Percentiles rank a stretch among this genome's conserved stretches.
Conservation (phyloP, 2,797 vertebrate species). For the Craterocephalus amniculus region DNA sequence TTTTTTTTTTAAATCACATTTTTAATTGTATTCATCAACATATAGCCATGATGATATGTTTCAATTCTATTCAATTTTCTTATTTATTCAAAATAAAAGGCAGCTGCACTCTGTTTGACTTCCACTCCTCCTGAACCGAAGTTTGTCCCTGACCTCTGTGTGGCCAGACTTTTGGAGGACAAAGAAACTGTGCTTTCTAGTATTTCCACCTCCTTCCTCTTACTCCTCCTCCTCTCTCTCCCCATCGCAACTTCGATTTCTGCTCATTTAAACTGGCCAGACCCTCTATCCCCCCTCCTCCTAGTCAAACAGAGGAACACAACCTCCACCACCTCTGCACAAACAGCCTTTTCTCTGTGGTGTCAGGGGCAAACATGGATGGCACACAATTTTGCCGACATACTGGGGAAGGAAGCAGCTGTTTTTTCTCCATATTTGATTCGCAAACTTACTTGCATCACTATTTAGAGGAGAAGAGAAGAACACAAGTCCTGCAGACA, state of each 20-base stretch:
- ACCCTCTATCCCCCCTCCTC: slow-evolving; percentile 26
- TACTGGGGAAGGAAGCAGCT: not conserved
- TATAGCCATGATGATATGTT: not conserved
- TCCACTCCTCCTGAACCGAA: slow-evolving; percentile 27
- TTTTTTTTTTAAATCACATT: not conserved
- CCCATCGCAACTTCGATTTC: slow-evolving; percentile 23
- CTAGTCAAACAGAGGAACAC: not conserved
- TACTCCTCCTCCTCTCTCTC: not conserved
- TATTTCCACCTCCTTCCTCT: slow-evolving; percentile 26
- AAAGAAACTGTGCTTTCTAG: slow-evolving; percentile 65
- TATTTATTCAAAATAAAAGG: not conserved
- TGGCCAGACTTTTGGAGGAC: slow-evolving; percentile 55
- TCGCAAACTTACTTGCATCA: not conserved
- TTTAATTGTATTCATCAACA: not conserved
- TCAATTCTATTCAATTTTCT: not conserved
- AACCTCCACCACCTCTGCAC: not conserved
- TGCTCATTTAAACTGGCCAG: slow-evolving; percentile 61
- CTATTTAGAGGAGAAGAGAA: too few relatives aligned
- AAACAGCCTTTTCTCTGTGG: not conserved
- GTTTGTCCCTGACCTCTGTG: slow-evolving; percentile 43
- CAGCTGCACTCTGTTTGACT: slow-evolving; percentile 7
- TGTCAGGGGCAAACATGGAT: not conserved
- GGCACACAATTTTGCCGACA: not conserved
- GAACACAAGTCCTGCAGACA: too few relatives aligned
- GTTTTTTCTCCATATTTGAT: not conserved